A percentile compares a stretch with the other conserved stretches of the same genome.
Evolutionary conservation across 2,888 invertebrate species (phyloP).

Genomic region (Bursaphelenchus okinawaensis): DNA sequence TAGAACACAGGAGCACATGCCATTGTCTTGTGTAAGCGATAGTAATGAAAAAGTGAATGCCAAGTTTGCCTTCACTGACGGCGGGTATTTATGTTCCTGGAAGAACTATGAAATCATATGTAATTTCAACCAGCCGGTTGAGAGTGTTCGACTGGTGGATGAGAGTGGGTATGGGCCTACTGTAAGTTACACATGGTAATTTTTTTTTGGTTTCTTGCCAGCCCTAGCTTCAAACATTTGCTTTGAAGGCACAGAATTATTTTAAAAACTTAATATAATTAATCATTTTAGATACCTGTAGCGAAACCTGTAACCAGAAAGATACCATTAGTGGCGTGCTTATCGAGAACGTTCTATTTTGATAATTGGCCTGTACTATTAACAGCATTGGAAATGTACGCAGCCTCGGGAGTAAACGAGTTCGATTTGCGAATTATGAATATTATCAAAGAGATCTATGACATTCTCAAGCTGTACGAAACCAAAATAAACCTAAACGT

Average conservation of each 20-base stretch:
- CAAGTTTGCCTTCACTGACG: no score
- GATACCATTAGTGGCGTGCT: slow-evolving; percentile 10
- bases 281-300: background rate
- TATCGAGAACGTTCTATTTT: slow-evolving; percentile 12
- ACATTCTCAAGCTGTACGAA: slow-evolving; percentile 6
- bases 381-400: slow-evolving; percentile 16
- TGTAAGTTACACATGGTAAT: no score
- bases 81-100: background rate
- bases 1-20: no score
- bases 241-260: no score
- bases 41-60: no score
- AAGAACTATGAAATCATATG: background rate
- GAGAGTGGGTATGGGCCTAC: background rate
- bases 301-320: background rate
- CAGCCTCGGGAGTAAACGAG: slow-evolving; percentile 6
- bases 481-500: background rate
- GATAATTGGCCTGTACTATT: slow-evolving; percentile 20
- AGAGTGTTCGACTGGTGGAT: background rate
- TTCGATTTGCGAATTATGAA: slow-evolving; percentile 11
- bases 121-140: background rate
- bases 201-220: no score
- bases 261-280: no score
- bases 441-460: slow-evolving; percentile 7
- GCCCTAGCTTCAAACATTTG: no score
- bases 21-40: no score